Conservation (phyloP, 1,140 invertebrate genomes). For the Temnothorax curvispinosus region DNA sequence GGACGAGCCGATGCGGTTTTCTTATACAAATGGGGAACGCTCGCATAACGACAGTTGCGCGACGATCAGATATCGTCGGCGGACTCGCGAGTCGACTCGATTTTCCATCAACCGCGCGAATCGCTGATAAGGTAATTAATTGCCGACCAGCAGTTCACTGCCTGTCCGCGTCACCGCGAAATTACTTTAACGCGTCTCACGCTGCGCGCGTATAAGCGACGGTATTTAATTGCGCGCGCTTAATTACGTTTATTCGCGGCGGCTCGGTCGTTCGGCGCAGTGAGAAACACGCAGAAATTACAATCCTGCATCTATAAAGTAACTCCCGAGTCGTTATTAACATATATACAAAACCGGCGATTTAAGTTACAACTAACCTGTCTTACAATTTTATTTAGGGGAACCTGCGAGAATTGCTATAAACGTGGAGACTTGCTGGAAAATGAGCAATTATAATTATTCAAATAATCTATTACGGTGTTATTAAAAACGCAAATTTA, state of each 20-base stretch:
- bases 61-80: slow-evolving; percentile 31
- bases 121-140: slow-evolving; percentile 66
- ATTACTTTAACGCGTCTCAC: slow-evolving; percentile 51
- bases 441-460: neutral
- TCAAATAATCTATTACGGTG: neutral
- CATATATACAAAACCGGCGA: neutral
- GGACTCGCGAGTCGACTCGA: slow-evolving; percentile 35
- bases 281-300: slow-evolving; percentile 35
- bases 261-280: neutral
- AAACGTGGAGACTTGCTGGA: neutral
- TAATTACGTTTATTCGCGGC: slow-evolving; percentile 52
- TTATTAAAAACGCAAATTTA: neutral
- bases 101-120: slow-evolving; percentile 39
- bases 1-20: neutral
- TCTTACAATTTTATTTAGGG: neutral
- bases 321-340: slow-evolving; percentile 47
- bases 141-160: slow-evolving; percentile 6
- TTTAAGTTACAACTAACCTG: neutral
- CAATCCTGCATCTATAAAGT: slow-evolving; percentile 6
- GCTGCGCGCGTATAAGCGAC: slow-evolving; percentile 28
- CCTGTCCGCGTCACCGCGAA: slow-evolving; percentile 31
- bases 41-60: slow-evolving; percentile 13
- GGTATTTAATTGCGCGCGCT: slow-evolving; percentile 63
- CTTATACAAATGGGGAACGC: slow-evolving; percentile 53
- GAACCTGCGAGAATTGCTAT: neutral